phyloP scores from a whole-genome alignment of 2,113 vertebrate genomes.

The Prinia subflava region DNA sequence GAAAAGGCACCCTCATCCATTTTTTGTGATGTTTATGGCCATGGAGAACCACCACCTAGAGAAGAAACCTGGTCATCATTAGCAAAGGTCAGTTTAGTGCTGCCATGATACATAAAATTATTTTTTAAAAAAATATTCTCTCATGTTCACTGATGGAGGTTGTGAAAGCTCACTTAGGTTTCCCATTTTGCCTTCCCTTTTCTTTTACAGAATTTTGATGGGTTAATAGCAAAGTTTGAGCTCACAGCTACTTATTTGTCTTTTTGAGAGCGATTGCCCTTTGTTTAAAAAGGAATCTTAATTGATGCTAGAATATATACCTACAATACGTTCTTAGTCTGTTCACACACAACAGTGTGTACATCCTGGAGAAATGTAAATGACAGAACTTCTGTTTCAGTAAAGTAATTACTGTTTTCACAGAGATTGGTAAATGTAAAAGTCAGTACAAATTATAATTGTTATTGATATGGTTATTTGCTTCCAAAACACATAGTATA shows the following conservation, averaged over 20 bases:
- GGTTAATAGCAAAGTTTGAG: neutral
- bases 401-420: conserved; percentile 2
- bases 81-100: neutral
- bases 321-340: neutral
- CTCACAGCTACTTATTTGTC: neutral
- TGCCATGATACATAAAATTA: neutral
- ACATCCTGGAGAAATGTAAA: neutral
- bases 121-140: neutral
- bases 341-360: neutral
- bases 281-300: neutral
- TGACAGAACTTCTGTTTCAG: neutral
- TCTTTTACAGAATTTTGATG: neutral
- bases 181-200: neutral
- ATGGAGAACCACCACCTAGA: neutral
- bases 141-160: accelerated
- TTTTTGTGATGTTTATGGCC: neutral
- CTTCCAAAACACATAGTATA: neutral
- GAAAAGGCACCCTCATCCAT: neutral
- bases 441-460: neutral
- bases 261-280: neutral
- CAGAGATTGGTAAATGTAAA: neutral
- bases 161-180: neutral
- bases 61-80: neutral
- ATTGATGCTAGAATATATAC: neutral
- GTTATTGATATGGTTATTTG: neutral